These are phyloP conservation scores for Rhopalosiphum maidis DNA, from an alignment of 1,140 invertebrate species.

Conservation along the genomic window DNA sequence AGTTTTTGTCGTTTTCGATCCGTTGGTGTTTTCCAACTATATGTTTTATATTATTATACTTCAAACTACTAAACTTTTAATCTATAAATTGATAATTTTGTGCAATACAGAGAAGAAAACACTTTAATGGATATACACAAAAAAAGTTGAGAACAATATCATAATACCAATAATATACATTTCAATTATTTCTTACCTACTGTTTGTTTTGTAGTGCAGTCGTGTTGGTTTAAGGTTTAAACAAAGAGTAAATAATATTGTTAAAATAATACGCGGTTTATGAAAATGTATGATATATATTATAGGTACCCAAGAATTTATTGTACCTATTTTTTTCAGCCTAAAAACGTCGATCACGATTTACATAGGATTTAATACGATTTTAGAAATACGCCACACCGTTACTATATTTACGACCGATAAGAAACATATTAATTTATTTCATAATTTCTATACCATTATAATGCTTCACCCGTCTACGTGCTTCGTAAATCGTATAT, in stretches of 20 bases:
- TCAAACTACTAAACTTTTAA: not conserved
- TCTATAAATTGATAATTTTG: not conserved
- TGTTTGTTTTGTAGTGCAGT: constrained; percentile 24
- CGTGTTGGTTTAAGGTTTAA: constrained; percentile 35
- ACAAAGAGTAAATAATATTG: constrained; percentile 23
- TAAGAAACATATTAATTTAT: not conserved
- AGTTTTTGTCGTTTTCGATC: not conserved
- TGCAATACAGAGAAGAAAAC: not conserved
- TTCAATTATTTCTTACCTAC: not conserved
- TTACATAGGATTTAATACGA: constrained; percentile 17
- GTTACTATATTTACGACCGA: not conserved
- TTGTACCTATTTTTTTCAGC: constrained; percentile 5
- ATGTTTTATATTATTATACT: not conserved
- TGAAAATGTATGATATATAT: not conserved
- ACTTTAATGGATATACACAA: not conserved
- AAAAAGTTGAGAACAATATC: not conserved
- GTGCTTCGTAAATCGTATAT: not conserved
- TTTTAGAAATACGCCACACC: not conserved
- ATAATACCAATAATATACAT: not conserved
- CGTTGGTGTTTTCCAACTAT: not conserved
- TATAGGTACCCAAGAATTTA: not conserved
- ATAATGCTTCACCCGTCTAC: not conserved
- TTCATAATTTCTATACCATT: not conserved
- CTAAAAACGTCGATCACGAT: constrained; percentile 4
- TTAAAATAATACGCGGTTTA: constrained; percentile 2